Base-by-base conservation (phyloP, 2,888 invertebrate genomes). In the Cecidostiba fungosa region DNA sequence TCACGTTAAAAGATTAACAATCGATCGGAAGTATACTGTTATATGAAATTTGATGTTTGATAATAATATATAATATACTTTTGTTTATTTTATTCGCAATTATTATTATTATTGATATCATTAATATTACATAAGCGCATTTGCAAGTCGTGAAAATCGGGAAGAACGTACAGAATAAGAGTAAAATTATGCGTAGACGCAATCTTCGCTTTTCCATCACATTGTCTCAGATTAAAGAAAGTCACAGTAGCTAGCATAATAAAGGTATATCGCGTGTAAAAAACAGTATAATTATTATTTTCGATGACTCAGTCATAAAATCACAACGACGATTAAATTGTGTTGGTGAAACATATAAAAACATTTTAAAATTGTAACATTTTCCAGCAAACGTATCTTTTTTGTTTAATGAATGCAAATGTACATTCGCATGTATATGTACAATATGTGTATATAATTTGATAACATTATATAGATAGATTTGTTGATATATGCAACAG, bases 381-480 rank as follows among this genome's bases (percentile, higher is more conserved):
- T 81, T 79, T 80, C 76, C 43, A 82, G 50, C 62, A 84, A 86
- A 86, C 79, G 50, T 73, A 85, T 81, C 77, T 72, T 85, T 76
- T 84, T 76, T 85, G 84, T 82, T 36, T 79, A 84, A 77, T 84
- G 36, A 77, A 86, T 83, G 84, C 70, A 85, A 84, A 86, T 84
- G 82, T 85, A 87, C 85, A 85, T 87, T 84, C 74, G 74, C 77
- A 81, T 79, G 59, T 85, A 73, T 87, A 85, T 87, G 85, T 84
- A 85, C 85, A 87, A 87, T 87, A 84, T 81, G 82, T 82, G 84
- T 87, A 84, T 87, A 82, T 84, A 81, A 78, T 76, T 81, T 79
- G 69, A 82, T 87, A 87, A 87, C 87, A 84, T 87, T 87, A 87
- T 84, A 77, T 85, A 84, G 81, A 85, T 85, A 85, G 72, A 87